Percentiles rank a stretch among this genome's conserved stretches.
Conservation (phyloP, 2,113 vertebrate species). For the Mustelus asterias region DNA sequence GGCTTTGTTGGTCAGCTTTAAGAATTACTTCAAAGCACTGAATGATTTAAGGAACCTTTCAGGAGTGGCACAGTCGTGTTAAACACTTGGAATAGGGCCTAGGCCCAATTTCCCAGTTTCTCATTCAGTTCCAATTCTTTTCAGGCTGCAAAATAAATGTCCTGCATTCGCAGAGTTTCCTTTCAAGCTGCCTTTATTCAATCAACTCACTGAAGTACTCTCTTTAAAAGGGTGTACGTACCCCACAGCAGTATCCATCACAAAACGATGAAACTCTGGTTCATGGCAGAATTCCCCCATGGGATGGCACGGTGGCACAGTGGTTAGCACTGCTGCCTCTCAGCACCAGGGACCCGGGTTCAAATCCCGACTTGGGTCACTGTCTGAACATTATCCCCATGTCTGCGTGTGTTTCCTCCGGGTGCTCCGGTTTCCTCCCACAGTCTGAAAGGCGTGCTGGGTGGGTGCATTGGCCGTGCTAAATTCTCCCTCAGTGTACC, state of each 20-base stretch:
- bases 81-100: neutral
- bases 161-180: neutral
- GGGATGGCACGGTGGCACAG: too few relatives aligned
- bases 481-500: too few relatives aligned
- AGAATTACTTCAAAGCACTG: neutral
- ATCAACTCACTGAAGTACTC: neutral
- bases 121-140: neutral
- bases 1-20: neutral
- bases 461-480: too few relatives aligned
- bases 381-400: too few relatives aligned
- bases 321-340: too few relatives aligned
- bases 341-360: too few relatives aligned
- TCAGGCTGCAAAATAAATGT: neutral
- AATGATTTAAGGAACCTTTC: neutral
- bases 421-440: too few relatives aligned
- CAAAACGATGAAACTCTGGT: neutral
- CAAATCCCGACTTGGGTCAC: too few relatives aligned
- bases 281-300: neutral
- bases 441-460: too few relatives aligned
- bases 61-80: neutral
- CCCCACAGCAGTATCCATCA: neutral
- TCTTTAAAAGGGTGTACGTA: neutral
- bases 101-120: neutral
- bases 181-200: neutral
- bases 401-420: too few relatives aligned